Evolutionary conservation across 2,797 vertebrate genomes (phyloP).

Genomic region (Percopsis omiscomaycus): DNA sequence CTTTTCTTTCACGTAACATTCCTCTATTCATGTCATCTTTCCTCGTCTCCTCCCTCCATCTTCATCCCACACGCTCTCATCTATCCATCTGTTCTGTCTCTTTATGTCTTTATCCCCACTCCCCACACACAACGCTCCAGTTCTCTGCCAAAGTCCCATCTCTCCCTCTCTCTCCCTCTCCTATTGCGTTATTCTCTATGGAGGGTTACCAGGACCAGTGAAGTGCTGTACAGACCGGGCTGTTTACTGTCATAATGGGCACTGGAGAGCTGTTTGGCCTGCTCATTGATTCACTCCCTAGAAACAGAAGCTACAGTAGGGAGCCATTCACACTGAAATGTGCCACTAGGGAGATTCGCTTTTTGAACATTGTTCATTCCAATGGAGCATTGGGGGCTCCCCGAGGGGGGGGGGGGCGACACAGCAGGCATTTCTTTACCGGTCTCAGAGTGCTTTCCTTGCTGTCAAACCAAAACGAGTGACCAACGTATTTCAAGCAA

Average conservation of each 20-base stretch:
- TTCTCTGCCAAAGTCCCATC: neutral
- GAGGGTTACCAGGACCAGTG: constrained; percentile 43
- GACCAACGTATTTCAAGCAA: too few relatives aligned
- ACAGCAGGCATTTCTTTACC: too few relatives aligned
- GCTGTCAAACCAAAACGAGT: too few relatives aligned
- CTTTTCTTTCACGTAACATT: constrained; percentile 4
- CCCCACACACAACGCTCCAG: neutral
- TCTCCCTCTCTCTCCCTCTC: neutral
- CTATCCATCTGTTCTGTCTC: neutral
- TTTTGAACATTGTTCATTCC: too few relatives aligned
- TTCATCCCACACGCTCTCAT: neutral
- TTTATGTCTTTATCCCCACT: neutral
- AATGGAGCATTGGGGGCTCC: too few relatives aligned
- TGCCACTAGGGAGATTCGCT: too few relatives aligned
- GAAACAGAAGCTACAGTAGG: constrained; percentile 26
- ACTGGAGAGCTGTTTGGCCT: constrained; percentile 52
- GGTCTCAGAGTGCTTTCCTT: too few relatives aligned
- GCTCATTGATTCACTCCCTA: constrained; percentile 55
- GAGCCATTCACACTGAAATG: too few relatives aligned
- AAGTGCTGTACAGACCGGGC: constrained; percentile 29
- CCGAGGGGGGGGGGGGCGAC: too few relatives aligned
- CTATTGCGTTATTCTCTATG: constrained; percentile 18
- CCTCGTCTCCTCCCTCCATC: neutral
- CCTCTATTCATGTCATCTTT: neutral
- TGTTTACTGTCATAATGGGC: constrained; percentile 64